phyloP scores from a whole-genome alignment of 2,888 invertebrate genomes.

The Caenorhabditis imperialis region DNA sequence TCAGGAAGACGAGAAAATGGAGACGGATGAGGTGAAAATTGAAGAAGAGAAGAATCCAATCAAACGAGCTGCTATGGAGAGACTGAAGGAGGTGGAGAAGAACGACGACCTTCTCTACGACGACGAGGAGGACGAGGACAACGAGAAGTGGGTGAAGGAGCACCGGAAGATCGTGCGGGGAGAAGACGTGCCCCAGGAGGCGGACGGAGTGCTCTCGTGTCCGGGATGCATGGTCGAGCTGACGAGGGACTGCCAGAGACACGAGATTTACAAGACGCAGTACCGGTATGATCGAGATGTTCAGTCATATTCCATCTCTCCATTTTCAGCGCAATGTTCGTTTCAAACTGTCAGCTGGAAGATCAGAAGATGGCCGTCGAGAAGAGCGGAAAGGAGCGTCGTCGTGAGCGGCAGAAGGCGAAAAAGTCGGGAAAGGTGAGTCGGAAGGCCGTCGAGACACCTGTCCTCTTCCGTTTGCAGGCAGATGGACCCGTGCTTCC shows the following conservation, averaged over 20 bases:
- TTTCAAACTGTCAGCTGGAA: slow-evolving; percentile 81
- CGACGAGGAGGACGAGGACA: slow-evolving; percentile 81
- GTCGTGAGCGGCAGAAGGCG: slow-evolving; percentile 61
- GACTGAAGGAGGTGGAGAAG: slow-evolving; percentile 56
- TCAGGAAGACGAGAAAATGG: slow-evolving; percentile 44
- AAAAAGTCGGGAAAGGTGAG: slow-evolving; percentile 69
- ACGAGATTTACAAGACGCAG: slow-evolving; percentile 81
- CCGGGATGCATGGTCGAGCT: slow-evolving; percentile 82
- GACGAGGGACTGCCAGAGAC: slow-evolving; percentile 82
- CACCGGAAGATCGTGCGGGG: slow-evolving; percentile 71
- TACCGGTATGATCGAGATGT: too few species aligned
- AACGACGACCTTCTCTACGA: slow-evolving; percentile 80
- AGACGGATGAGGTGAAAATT: slow-evolving; percentile 37
- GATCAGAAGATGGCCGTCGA: slow-evolving; percentile 65
- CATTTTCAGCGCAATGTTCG: slow-evolving; percentile 82
- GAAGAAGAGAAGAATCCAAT: slow-evolving; percentile 61
- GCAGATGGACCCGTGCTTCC: slow-evolving; percentile 79
- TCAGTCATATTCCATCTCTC: background rate
- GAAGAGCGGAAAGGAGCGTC: slow-evolving; percentile 64
- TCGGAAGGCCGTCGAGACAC: slow-evolving; percentile 26
- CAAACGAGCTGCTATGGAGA: slow-evolving; percentile 48
- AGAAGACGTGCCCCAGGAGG: slow-evolving; percentile 18
- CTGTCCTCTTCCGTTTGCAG: slow-evolving; percentile 30
- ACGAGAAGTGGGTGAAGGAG: slow-evolving; percentile 81
- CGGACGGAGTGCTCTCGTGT: slow-evolving; percentile 82